Evolutionary conservation across 2,113 vertebrate genomes (phyloP), one percentile per base, ranked within the genome.

Genomic region (Mohoua ochrocephala): DNA sequence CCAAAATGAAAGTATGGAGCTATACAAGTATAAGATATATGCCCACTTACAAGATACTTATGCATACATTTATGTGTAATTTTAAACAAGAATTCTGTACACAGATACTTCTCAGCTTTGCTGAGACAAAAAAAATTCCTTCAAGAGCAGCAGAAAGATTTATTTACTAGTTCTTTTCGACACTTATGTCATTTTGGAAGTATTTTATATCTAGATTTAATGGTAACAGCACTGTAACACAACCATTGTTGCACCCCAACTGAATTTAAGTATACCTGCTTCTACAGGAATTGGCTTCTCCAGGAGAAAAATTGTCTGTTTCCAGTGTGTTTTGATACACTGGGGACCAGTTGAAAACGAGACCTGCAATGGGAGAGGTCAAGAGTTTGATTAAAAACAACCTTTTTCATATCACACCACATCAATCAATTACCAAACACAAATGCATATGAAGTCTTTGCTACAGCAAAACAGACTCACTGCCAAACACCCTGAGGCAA

Each of bases 291-390:
- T 69, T 17, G 99, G 99, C 50, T 97, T 98, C 97, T 99, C 99
- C 93, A 99, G 96, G 9, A 99, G 98, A 97, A 99, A 99, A 39
- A 99, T 10, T 0, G 99, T 99, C 97, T 99, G 99, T 73, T 99
- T 99, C 99, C 99, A 99, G 96, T 99, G 99, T 12, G 99, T 99
- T 97, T 97, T 98, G 79, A 98, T 95, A 97, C 97, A 98, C 77
- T 96, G 98, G 91, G 99, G 99, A 93, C 99, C 98, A 44, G 99
- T 99, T 81, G 99, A 99, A 98, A 99, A 99, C 95, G 98, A 96
- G 91, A 99, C 98, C 99, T 99, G 97, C n/a, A 96, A 95, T 33
- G 8, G 76, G 80, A 92, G 82, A 98, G 95, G 98, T 97, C 92
- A 97, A 92, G 97, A 97, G 77, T 95, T 82, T 96, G 95, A 97